These are phyloP conservation scores for Listrodromus nycthemerus DNA, from an alignment of 2,888 invertebrate species.

Conservation along the genomic window DNA sequence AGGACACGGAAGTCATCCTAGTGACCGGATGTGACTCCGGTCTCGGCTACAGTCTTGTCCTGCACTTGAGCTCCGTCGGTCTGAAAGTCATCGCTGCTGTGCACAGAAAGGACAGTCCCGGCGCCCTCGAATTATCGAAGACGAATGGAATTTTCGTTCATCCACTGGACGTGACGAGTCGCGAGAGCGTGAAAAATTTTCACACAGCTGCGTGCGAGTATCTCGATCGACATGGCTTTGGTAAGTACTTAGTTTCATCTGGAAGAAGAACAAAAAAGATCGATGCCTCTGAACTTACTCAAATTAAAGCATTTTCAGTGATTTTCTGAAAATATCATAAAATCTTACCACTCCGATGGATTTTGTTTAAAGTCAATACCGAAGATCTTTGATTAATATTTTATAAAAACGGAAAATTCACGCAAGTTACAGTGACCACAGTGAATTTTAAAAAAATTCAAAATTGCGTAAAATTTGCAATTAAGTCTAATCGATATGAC, in stretches of 20 bases:
- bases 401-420: too few relatives aligned
- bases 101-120: constrained; percentile 87
- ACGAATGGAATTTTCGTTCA: constrained; percentile 84
- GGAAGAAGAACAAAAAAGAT: constrained; percentile 3
- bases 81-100: constrained; percentile 92
- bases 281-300: too few relatives aligned
- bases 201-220: constrained; percentile 82
- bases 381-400: too few relatives aligned
- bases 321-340: too few relatives aligned
- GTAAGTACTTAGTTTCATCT: constrained; percentile 73
- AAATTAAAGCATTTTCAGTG: too few relatives aligned
- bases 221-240: constrained; percentile 82
- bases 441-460: too few relatives aligned
- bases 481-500: too few relatives aligned
- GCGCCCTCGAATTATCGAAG: constrained; percentile 86
- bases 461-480: too few relatives aligned
- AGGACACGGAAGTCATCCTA: constrained; percentile 78
- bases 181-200: constrained; percentile 86
- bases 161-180: constrained; percentile 89
- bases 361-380: too few relatives aligned
- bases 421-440: too few relatives aligned
- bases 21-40: constrained; percentile 96
- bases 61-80: constrained; percentile 85
- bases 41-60: constrained; percentile 90
- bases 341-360: too few relatives aligned